phyloP scores from a whole-genome alignment of 2,113 vertebrate genomes.

The Colaptes auratus region DNA sequence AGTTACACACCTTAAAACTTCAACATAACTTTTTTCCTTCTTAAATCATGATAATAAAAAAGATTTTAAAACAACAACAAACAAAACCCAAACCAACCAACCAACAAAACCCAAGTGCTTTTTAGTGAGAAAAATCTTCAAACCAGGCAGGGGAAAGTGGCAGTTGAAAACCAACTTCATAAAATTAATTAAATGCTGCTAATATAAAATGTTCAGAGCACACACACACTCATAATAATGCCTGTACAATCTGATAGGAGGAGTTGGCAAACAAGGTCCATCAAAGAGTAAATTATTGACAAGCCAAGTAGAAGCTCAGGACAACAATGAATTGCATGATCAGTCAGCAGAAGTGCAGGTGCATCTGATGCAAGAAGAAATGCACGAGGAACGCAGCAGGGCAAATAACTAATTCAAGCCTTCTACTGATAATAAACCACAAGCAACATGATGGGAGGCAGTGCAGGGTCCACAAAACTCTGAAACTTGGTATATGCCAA shows the following conservation, averaged over 20 bases:
- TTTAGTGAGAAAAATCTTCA: neutral
- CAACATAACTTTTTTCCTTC: neutral
- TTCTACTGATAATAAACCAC: neutral
- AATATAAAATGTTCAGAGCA: neutral
- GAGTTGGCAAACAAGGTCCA: neutral
- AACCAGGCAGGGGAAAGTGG: neutral
- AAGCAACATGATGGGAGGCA: neutral
- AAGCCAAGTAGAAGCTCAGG: neutral
- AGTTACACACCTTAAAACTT: neutral
- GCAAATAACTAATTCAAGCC: neutral
- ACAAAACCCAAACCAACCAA: too few relatives aligned
- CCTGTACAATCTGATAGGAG: neutral
- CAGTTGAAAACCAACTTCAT: neutral
- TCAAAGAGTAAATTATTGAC: neutral
- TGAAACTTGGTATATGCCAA: neutral
- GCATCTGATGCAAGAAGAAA: neutral
- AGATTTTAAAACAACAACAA: too few relatives aligned
- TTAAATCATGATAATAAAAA: neutral
- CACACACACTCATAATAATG: neutral
- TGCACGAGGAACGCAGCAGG: neutral
- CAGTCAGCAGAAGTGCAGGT: neutral
- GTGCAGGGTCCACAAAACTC: neutral
- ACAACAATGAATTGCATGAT: neutral
- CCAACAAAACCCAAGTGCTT: fast-evolving
- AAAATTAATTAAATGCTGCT: neutral